These are phyloP conservation scores for Leptopilina clavipes DNA, from an alignment of 1,140 invertebrate genomes.

Conservation along the genomic window DNA sequence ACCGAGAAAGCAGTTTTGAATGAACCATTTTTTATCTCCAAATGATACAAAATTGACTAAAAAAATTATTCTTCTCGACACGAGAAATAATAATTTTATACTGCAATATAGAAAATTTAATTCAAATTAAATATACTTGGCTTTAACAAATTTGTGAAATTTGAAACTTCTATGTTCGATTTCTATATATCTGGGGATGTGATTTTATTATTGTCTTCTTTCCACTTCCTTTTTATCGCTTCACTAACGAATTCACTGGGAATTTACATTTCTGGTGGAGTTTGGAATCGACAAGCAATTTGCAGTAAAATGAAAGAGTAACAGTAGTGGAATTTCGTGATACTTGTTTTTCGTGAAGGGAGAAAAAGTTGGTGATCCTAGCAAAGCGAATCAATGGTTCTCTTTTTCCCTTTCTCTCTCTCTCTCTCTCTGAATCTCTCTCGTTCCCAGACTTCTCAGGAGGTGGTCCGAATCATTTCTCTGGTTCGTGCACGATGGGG, in stretches of 20 bases:
- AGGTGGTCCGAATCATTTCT: conserved; percentile 57
- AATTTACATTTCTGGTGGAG: background rate
- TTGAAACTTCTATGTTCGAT: too few species aligned
- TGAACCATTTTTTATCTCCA: too few species aligned
- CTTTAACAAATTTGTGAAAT: too few species aligned
- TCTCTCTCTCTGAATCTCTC: too few species aligned
- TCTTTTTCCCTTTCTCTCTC: background rate
- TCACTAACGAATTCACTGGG: background rate
- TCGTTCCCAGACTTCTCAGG: conserved; percentile 56
- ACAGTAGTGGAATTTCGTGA: background rate
- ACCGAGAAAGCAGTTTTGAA: too few species aligned
- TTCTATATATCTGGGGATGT: background rate
- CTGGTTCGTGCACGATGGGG: conserved; percentile 51
- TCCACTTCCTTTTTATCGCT: too few species aligned
- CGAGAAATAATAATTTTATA: too few species aligned
- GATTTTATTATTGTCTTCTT: too few species aligned
- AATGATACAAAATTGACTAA: too few species aligned
- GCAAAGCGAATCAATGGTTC: conserved; percentile 10
- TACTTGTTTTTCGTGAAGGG: background rate
- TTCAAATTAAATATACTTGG: too few species aligned
- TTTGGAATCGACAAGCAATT: background rate
- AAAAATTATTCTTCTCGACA: too few species aligned
- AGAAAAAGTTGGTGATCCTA: conserved; percentile 11
- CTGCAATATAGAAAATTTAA: too few species aligned
- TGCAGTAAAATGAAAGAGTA: conserved; percentile 21